These are phyloP conservation scores for Parnassius smintheus DNA, from an alignment of 2,888 invertebrate genomes.

Conservation along the genomic window DNA sequence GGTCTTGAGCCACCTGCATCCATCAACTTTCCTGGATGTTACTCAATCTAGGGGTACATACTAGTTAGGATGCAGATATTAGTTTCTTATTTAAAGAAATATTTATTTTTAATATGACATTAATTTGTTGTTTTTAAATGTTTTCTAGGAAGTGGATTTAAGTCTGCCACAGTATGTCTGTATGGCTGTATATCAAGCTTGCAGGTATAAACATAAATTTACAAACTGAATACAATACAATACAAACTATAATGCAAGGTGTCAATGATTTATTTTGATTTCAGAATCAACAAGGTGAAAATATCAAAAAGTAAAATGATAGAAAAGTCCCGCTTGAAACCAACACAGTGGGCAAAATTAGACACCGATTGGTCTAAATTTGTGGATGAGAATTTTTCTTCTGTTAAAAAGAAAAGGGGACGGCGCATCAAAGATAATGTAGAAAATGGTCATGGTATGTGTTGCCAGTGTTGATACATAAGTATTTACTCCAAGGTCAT, in stretches of 20 bases:
- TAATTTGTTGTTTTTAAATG: no score
- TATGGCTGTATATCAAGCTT: conserved; percentile 83
- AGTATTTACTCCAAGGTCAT: no score
- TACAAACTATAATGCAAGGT: background rate
- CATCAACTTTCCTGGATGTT: no score
- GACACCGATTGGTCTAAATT: conserved; percentile 81
- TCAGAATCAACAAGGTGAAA: conserved; percentile 79
- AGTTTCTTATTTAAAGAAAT: no score
- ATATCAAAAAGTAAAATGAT: conserved; percentile 79
- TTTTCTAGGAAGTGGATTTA: conserved; percentile 73
- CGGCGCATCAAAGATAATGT: conserved; percentile 42
- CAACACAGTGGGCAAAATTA: conserved; percentile 82
- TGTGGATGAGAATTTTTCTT: conserved; percentile 58
- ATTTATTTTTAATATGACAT: no score
- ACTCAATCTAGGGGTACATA: no score
- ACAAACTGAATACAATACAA: background rate
- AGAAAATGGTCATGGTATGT: conserved; percentile 40
- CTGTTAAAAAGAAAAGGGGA: conserved; percentile 45
- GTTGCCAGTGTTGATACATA: no score
- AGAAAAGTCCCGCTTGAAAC: conserved; percentile 80
- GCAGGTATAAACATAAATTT: conserved; percentile 63
- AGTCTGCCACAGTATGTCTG: conserved; percentile 84
- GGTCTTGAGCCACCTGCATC: no score
- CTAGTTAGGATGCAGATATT: no score
- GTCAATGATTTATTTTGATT: conserved; percentile 24